A percentile compares a stretch with the other conserved stretches of the same genome.
Evolutionary conservation across 2,797 vertebrate genomes (phyloP).

Genomic region (Phrynocephalus vlangalii): DNA sequence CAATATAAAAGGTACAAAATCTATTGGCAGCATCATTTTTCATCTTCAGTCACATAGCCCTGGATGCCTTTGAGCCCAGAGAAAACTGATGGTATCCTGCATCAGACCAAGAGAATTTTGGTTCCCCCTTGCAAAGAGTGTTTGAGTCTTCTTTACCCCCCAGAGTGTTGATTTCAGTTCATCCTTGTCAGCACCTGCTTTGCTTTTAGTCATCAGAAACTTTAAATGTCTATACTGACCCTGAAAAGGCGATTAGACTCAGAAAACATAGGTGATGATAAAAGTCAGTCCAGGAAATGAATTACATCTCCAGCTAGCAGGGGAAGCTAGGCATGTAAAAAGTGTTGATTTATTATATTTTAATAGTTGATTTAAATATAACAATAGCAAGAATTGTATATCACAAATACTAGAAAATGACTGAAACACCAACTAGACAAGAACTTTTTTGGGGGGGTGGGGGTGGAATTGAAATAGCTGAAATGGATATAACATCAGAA

Average conservation of each 20-base stretch:
- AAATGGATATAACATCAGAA: too few species aligned
- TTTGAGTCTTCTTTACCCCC: not conserved
- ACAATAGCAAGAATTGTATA: too few species aligned
- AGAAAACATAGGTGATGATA: not conserved
- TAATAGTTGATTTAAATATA: too few species aligned
- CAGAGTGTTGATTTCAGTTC: not conserved
- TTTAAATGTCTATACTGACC: not conserved
- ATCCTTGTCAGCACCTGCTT: not conserved
- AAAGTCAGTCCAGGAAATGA: not conserved
- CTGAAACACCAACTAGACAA: too few species aligned
- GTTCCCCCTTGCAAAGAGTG: not conserved
- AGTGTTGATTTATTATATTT: too few species aligned
- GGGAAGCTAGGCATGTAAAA: too few species aligned
- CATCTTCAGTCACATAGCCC: not conserved
- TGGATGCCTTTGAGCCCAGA: not conserved
- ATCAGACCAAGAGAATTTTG: too few species aligned
- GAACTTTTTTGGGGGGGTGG: too few species aligned
- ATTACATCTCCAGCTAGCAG: not conserved
- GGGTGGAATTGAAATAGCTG: too few species aligned
- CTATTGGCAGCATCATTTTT: not conserved
- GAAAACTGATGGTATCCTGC: not conserved
- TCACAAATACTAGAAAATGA: too few species aligned
- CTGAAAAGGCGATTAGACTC: not conserved
- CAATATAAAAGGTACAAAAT: not conserved
- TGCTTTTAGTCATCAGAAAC: not conserved